Percentiles rank a stretch among this genome's conserved stretches.
Conservation (phyloP, 2,888 invertebrate genomes). For the Caenorhabditis angaria region DNA sequence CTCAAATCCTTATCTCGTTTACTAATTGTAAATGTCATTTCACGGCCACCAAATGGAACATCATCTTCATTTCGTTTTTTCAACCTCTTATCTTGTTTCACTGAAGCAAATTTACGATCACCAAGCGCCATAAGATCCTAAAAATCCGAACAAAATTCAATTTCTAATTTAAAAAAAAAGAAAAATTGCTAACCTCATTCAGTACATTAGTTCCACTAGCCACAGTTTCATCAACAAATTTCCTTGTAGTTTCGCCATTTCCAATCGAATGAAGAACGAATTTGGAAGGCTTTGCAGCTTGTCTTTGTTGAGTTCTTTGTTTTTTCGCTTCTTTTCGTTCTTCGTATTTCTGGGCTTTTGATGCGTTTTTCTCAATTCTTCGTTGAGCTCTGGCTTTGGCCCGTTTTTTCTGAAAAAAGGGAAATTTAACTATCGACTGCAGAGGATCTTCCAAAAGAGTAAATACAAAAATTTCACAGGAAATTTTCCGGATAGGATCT, state of each 20-base stretch:
- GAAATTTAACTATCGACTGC: too few species aligned
- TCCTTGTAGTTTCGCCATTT: constrained; percentile 48
- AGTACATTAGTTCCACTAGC: neutral
- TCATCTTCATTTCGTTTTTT: constrained; percentile 28
- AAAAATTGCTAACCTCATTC: neutral
- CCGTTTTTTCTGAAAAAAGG: constrained; percentile 26
- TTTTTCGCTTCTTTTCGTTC: constrained; percentile 42
- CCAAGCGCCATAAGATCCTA: constrained; percentile 42
- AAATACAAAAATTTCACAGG: too few species aligned
- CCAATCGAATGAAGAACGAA: constrained; percentile 52
- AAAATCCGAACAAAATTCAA: neutral
- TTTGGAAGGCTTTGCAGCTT: constrained; percentile 42
- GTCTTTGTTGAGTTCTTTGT: constrained; percentile 33
- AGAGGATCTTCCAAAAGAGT: too few species aligned
- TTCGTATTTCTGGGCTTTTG: constrained; percentile 30
- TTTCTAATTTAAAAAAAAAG: neutral
- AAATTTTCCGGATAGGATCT: neutral
- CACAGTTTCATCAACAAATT: constrained; percentile 48
- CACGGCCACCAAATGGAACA: constrained; percentile 62
- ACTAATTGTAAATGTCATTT: constrained; percentile 59
- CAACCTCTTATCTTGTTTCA: constrained; percentile 10
- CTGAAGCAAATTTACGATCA: constrained; percentile 18
- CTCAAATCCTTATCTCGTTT: constrained; percentile 43
- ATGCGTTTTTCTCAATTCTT: constrained; percentile 25
- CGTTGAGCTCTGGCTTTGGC: constrained; percentile 20